Evolutionary conservation across 2,113 vertebrate genomes (phyloP).

Genomic region (Grallaria varia): DNA sequence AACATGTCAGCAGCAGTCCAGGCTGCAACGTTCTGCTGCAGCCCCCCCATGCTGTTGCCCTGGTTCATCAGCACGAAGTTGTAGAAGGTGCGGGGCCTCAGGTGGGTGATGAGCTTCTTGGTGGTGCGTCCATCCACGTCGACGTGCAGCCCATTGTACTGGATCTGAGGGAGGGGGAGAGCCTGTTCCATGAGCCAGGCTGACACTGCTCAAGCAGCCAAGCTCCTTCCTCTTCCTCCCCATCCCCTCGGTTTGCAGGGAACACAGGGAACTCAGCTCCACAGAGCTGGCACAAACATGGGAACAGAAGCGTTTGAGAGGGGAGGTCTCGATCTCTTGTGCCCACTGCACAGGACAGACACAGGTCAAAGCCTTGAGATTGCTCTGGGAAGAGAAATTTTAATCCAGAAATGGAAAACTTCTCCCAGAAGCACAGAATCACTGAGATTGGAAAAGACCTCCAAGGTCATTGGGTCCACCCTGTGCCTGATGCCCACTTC

Average conservation of each 20-base stretch:
- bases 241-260: fast-evolving
- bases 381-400: not conserved
- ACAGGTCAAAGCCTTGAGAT: not conserved
- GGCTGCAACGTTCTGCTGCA: conserved; percentile 86
- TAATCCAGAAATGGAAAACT: not conserved
- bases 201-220: not conserved
- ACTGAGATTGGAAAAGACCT: not conserved
- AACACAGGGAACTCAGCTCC: not conserved
- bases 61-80: conserved; percentile 88
- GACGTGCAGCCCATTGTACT: conserved; percentile 88
- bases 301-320: fast-evolving
- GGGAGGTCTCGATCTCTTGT: too few relatives aligned
- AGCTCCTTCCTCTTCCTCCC: not conserved
- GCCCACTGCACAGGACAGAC: not conserved
- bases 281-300: not conserved
- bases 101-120: conserved; percentile 86
- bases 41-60: conserved; percentile 84
- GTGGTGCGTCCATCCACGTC: conserved; percentile 88
- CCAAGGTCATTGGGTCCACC: not conserved
- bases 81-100: conserved; percentile 89
- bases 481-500: not conserved
- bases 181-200: not conserved
- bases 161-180: conserved; percentile 77
- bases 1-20: conserved; percentile 87
- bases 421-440: not conserved